Evolutionary conservation across 2,888 invertebrate genomes (phyloP).

Genomic region (Scrobipalpa costella): DNA sequence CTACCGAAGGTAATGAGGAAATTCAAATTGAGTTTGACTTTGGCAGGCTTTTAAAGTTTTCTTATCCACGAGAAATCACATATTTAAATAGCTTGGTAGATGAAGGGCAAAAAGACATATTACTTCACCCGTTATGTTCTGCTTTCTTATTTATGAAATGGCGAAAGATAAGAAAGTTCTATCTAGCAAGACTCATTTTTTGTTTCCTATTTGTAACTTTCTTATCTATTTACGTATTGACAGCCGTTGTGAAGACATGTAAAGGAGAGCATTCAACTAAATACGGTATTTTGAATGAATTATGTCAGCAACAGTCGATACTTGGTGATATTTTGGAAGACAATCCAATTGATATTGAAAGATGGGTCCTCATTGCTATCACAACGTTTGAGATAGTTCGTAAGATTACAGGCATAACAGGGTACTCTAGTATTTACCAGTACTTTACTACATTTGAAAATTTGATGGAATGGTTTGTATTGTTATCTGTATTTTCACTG

Average conservation of each 20-base stretch:
- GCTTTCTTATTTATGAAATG: constrained; percentile 94
- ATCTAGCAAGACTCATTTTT: constrained; percentile 89
- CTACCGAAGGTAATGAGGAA: constrained; percentile 88
- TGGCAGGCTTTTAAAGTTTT: constrained; percentile 89
- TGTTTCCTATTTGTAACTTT: constrained; percentile 90
- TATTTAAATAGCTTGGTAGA: constrained; percentile 93
- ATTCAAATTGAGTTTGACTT: constrained; percentile 91
- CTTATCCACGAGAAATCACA: constrained; percentile 91
- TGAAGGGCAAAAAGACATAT: constrained; percentile 93
- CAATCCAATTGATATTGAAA: constrained; percentile 90
- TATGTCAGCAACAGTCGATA: constrained; percentile 88
- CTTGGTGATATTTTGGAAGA: constrained; percentile 86
- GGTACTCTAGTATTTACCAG: constrained; percentile 88
- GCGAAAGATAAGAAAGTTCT: constrained; percentile 94
- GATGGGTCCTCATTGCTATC: constrained; percentile 89
- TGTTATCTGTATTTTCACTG: constrained; percentile 90
- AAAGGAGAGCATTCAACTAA: constrained; percentile 73
- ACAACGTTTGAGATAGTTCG: constrained; percentile 89
- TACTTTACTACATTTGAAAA: constrained; percentile 92
- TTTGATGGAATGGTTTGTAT: constrained; percentile 92
- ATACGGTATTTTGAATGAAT: constrained; percentile 83
- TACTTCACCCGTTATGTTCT: constrained; percentile 92
- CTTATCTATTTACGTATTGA: constrained; percentile 89
- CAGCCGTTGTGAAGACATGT: constrained; percentile 87
- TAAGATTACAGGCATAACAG: constrained; percentile 90